These are phyloP conservation scores for Crenuchus spilurus DNA, from an alignment of 2,797 vertebrate species.

Conservation along the genomic window DNA sequence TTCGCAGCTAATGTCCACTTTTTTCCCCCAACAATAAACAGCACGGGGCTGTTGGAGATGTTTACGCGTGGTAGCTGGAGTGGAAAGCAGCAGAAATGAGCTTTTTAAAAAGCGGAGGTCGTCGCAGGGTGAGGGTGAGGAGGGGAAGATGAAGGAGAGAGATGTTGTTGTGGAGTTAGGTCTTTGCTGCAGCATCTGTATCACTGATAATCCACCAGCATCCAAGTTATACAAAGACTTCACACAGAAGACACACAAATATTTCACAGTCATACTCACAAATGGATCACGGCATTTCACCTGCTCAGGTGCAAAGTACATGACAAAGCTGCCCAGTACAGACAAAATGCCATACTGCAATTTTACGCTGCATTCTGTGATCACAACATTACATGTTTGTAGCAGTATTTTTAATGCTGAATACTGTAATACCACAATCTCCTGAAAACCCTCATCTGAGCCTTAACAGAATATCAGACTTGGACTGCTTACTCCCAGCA, in stretches of 20 bases:
- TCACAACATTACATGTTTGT: too few species aligned
- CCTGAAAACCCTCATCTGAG: too few species aligned
- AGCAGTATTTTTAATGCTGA: too few species aligned
- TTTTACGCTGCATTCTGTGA: too few species aligned
- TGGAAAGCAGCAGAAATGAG: constrained; percentile 92
- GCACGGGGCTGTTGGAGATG: constrained; percentile 82
- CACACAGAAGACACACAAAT: background rate
- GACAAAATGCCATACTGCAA: too few species aligned
- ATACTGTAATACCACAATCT: too few species aligned
- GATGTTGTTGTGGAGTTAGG: constrained; percentile 30
- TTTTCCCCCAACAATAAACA: constrained; percentile 97
- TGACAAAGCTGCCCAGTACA: too few species aligned
- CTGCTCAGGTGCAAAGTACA: background rate
- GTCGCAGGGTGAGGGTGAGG: constrained; percentile 62
- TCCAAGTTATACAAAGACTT: background rate
- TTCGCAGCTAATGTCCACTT: constrained; percentile 98
- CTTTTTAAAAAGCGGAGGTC: constrained; percentile 77
- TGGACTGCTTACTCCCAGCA: too few species aligned
- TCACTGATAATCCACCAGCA: constrained; percentile 5
- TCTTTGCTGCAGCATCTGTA: background rate
- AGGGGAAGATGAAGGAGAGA: constrained; percentile 50
- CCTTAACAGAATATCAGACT: too few species aligned
- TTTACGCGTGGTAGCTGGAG: constrained; percentile 92
- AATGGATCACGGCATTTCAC: background rate
- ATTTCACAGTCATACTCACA: background rate